phyloP scores from a whole-genome alignment of 1,140 invertebrate genomes.

The Diploscapter pachys region DNA sequence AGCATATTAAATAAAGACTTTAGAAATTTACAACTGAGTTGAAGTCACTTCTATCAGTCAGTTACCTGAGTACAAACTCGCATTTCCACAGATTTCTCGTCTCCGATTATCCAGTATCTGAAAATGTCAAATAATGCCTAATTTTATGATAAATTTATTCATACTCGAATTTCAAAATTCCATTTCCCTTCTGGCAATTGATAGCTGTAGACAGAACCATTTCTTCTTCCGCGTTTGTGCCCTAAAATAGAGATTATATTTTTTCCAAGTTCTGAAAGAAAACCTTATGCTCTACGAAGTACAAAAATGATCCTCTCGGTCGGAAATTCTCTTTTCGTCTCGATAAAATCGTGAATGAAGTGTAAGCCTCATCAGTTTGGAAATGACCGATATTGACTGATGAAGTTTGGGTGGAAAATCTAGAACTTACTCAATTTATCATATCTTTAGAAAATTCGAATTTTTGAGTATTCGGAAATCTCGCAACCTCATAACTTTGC shows the following conservation, averaged over 20 bases:
- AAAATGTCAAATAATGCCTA: not conserved
- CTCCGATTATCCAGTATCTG: constrained; percentile 28
- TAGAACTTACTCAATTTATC: too few species aligned
- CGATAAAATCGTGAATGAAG: constrained; percentile 12
- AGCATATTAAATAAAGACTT: too few species aligned
- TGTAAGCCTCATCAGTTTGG: constrained; percentile 16
- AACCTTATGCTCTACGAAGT: constrained; percentile 23
- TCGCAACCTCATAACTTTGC: too few species aligned
- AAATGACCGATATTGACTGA: constrained; percentile 10
- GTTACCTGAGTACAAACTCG: constrained; percentile 30
- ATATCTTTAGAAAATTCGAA: too few species aligned
- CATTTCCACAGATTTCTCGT: constrained; percentile 5
- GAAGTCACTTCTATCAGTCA: constrained; percentile 12
- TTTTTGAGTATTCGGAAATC: not conserved
- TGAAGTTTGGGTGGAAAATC: too few species aligned
- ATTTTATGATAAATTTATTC: not conserved
- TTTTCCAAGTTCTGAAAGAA: not conserved
- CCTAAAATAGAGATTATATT: constrained; percentile 19
- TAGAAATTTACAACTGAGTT: constrained; percentile 40
- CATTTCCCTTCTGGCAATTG: constrained; percentile 33
- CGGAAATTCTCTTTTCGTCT: constrained; percentile 11
- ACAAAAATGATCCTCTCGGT: constrained; percentile 21
- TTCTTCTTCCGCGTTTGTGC: constrained; percentile 20
- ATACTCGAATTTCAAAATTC: constrained; percentile 25
- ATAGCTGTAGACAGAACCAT: constrained; percentile 24